phyloP scores from a whole-genome alignment of 2,797 vertebrate genomes.

The Rhinichthys osculus region DNA sequence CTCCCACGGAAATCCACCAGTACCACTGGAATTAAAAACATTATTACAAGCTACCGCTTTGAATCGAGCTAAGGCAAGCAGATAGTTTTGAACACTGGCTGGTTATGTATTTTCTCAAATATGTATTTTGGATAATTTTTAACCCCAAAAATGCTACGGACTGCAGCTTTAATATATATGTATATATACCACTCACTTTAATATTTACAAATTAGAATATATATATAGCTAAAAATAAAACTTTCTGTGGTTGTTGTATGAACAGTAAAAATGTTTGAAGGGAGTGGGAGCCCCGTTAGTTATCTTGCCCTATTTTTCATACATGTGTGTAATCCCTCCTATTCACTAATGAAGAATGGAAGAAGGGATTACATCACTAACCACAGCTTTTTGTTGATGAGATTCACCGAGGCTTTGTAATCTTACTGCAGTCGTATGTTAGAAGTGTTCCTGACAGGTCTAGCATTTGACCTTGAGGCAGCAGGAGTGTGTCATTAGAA shows the following conservation, averaged over 20 bases:
- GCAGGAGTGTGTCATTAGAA: background rate
- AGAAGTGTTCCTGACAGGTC: background rate
- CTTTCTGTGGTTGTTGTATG: background rate
- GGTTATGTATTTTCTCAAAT: too few relatives aligned
- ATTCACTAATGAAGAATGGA: constrained; percentile 19
- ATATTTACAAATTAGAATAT: too few relatives aligned
- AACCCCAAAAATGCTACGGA: too few relatives aligned
- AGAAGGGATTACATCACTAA: background rate
- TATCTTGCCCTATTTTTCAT: constrained; percentile 13
- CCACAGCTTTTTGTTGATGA: constrained; percentile 31
- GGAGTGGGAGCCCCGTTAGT: background rate
- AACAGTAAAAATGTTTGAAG: background rate
- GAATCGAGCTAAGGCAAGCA: too few relatives aligned
- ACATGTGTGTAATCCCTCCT: constrained; percentile 32
- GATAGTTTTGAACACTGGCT: too few relatives aligned
- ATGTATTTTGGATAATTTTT: too few relatives aligned
- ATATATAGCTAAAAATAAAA: background rate
- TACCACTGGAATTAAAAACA: too few relatives aligned
- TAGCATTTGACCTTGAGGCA: constrained; percentile 26
- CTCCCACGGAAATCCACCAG: too few relatives aligned
- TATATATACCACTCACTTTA: too few relatives aligned
- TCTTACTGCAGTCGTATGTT: constrained; percentile 14
- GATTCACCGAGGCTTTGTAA: background rate
- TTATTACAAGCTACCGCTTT: too few relatives aligned
- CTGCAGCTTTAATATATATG: too few relatives aligned